Percentiles rank a stretch among this genome's conserved stretches.
Conservation (phyloP, 2,888 invertebrate genomes). For the Muschampia plurimacula region DNA sequence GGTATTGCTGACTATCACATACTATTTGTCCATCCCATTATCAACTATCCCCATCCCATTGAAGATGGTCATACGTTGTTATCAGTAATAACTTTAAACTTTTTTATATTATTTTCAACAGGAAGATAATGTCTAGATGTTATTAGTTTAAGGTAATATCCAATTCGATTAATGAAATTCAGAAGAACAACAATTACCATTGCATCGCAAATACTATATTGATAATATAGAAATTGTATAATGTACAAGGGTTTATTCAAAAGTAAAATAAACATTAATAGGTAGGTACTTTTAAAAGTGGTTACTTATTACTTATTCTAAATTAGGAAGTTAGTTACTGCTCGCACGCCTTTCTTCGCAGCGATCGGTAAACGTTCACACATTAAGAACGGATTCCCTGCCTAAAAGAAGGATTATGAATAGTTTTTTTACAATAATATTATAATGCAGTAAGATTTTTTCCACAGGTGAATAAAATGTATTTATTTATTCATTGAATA, state of each 20-base stretch:
- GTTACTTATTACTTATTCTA: constrained; percentile 13
- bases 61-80: too few species aligned
- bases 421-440: too few species aligned
- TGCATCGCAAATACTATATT: constrained; percentile 27
- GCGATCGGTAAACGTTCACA: constrained; percentile 96
- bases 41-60: too few species aligned
- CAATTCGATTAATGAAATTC: not conserved
- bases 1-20: too few species aligned
- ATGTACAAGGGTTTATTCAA: constrained; percentile 26
- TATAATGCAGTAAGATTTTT: too few species aligned
- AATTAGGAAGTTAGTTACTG: constrained; percentile 7
- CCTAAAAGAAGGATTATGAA: constrained; percentile 78
- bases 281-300: constrained; percentile 25
- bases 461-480: too few species aligned
- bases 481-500: too few species aligned
- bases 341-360: constrained; percentile 94
- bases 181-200: constrained; percentile 2
- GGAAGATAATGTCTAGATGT: too few species aligned
- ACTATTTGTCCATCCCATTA: too few species aligned
- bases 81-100: too few species aligned
- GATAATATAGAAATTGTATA: constrained; percentile 23
- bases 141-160: too few species aligned
- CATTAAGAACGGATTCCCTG: constrained; percentile 92
- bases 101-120: too few species aligned
- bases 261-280: constrained; percentile 32